A percentile compares a stretch with the other conserved stretches of the same genome.
These are phyloP conservation scores for Caenorhabditis tropicalis DNA, from an alignment of 1,140 invertebrate species.

Conservation along the genomic window DNA sequence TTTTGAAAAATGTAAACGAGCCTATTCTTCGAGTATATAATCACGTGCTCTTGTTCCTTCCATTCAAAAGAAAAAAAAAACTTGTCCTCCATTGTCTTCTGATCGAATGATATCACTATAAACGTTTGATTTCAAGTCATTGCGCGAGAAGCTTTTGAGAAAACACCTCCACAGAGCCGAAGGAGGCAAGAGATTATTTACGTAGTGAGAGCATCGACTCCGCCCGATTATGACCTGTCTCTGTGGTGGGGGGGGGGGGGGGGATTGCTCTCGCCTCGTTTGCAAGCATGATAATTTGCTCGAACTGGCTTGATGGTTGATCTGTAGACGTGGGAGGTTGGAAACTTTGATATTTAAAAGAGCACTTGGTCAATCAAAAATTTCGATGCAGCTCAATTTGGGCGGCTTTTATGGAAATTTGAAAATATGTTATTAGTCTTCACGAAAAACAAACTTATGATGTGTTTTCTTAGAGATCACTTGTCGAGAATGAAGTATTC, in stretches of 20 bases:
- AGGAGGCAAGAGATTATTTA: constrained; percentile 37
- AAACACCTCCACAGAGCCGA: constrained; percentile 12
- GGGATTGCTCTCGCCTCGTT: neutral
- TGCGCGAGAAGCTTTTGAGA: constrained; percentile 16
- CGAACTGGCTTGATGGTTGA: neutral
- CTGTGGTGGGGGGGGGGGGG: too few relatives aligned
- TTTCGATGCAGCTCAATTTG: neutral
- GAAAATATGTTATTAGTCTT: too few relatives aligned
- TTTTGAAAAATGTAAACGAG: too few relatives aligned
- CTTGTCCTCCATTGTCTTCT: neutral
- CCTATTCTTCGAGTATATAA: too few relatives aligned
- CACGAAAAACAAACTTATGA: too few relatives aligned
- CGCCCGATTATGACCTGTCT: constrained; percentile 25
- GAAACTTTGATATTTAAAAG: neutral
- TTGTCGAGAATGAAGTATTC: neutral
- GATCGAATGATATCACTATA: constrained; percentile 1
- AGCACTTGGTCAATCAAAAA: neutral
- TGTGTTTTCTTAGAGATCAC: neutral
- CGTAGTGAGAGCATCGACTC: constrained; percentile 32
- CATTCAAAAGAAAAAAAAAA: neutral
- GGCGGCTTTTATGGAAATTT: neutral
- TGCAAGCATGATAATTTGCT: neutral
- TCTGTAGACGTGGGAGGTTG: neutral
- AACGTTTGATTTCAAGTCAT: constrained; percentile 29
- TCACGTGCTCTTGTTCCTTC: too few relatives aligned